phyloP scores from a whole-genome alignment of 35 echinoderm and acorn worm species.

The Stichopus chloronotus region DNA sequence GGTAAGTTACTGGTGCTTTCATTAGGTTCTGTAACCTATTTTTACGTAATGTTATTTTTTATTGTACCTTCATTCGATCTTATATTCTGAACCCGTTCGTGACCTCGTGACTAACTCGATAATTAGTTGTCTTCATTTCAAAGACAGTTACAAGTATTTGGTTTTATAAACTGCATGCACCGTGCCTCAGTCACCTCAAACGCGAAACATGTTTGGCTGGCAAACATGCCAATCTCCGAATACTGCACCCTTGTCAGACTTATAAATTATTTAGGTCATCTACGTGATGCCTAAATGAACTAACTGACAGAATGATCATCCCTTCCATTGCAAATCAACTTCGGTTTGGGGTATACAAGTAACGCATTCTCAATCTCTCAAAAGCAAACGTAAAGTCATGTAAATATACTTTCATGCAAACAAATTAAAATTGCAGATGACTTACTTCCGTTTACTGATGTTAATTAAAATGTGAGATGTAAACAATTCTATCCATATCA shows the following conservation, averaged over 20 bases:
- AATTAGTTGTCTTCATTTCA: background rate
- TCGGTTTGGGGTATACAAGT: too few relatives aligned
- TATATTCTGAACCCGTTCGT: background rate
- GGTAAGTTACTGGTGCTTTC: too few relatives aligned
- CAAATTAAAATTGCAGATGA: too few relatives aligned
- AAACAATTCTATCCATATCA: too few relatives aligned
- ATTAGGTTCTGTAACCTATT: too few relatives aligned
- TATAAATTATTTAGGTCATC: background rate
- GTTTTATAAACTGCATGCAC: background rate
- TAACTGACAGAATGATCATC: background rate
- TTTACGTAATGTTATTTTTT: too few relatives aligned
- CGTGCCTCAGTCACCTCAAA: background rate
- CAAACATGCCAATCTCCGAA: background rate
- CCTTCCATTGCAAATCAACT: too few relatives aligned
- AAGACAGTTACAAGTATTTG: background rate
- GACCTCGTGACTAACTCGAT: background rate
- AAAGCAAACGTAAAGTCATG: too few relatives aligned
- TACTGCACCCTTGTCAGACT: background rate
- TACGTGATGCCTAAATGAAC: background rate
- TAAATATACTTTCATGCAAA: too few relatives aligned
- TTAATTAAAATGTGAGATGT: too few relatives aligned
- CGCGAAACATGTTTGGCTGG: background rate
- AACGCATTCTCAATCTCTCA: too few relatives aligned
- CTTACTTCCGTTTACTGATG: too few relatives aligned
- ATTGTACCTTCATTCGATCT: background rate